phyloP scores from a whole-genome alignment of 1,140 invertebrate genomes.

The Dendroctonus valens region DNA sequence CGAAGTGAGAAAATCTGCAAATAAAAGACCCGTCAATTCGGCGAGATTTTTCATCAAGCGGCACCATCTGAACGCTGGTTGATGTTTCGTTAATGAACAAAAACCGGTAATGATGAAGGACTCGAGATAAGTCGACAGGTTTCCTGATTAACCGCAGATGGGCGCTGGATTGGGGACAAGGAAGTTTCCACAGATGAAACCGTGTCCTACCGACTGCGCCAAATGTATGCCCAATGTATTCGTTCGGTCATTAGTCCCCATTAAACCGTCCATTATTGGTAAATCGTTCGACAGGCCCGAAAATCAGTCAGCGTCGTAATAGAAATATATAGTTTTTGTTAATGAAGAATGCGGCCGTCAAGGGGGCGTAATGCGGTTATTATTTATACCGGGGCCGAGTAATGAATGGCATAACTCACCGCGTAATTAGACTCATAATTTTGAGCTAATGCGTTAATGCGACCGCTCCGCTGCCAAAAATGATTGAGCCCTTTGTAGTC shows the following conservation, averaged over 20 bases:
- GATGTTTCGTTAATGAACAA: constrained; percentile 51
- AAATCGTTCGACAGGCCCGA: constrained; percentile 31
- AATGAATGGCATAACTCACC: constrained; percentile 51
- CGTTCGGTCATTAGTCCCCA: constrained; percentile 40
- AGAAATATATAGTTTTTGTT: constrained; percentile 51
- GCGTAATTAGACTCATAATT: constrained; percentile 51
- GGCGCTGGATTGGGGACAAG: constrained; percentile 8
- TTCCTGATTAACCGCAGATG: constrained; percentile 50
- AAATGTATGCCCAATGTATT: too few species aligned
- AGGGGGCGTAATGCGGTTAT: constrained; percentile 47
- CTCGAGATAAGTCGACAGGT: constrained; percentile 44
- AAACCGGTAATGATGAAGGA: constrained; percentile 51
- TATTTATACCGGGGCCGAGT: constrained; percentile 44
- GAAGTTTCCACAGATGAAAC: background rate
- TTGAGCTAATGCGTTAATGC: constrained; percentile 49
- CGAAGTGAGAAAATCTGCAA: constrained; percentile 50
- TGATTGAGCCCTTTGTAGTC: constrained; percentile 45
- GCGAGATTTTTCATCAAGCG: constrained; percentile 50
- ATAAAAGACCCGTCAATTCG: constrained; percentile 51
- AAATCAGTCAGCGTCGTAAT: constrained; percentile 45
- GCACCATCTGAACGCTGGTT: constrained; percentile 46
- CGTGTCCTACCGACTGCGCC: background rate
- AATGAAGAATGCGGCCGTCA: constrained; percentile 48
- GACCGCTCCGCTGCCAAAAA: constrained; percentile 46
- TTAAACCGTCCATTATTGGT: constrained; percentile 39